phyloP scores from a whole-genome alignment of 2,888 invertebrate species.

The Dicyrtomina minuta region DNA sequence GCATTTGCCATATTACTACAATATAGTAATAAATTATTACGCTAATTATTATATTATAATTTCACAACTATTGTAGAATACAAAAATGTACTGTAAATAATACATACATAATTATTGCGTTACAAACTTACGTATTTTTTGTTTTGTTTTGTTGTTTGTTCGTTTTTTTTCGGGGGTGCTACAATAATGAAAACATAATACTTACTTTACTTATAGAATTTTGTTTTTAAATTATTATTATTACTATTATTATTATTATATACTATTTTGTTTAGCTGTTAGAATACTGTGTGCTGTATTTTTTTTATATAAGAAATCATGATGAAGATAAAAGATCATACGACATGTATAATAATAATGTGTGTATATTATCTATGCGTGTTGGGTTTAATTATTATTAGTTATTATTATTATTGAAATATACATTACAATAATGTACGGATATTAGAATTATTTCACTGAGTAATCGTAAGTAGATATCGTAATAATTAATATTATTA shows the following conservation, averaged over 20 bases:
- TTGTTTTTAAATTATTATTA: conserved; percentile 9
- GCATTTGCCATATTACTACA: too few species aligned
- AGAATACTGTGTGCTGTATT: conserved; percentile 19
- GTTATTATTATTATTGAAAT: too few species aligned
- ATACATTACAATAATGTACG: too few species aligned
- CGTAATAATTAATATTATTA: too few species aligned
- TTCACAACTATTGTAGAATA: too few species aligned
- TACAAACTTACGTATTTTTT: background rate
- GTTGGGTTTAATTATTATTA: conserved; percentile 4
- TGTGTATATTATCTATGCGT: conserved; percentile 9
- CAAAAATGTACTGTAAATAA: too few species aligned
- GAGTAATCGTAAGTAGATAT: too few species aligned
- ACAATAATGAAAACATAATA: conserved; percentile 7
- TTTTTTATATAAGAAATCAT: conserved; percentile 13
- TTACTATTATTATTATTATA: too few species aligned
- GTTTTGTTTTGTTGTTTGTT: conserved; percentile 7
- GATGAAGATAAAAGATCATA: background rate
- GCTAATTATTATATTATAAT: too few species aligned
- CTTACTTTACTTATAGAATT: conserved; percentile 2
- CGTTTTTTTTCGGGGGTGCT: conserved; percentile 23
- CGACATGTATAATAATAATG: conserved; percentile 13
- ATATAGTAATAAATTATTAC: too few species aligned
- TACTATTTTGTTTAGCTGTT: conserved; percentile 16
- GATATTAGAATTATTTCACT: too few species aligned
- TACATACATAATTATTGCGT: conserved; percentile 15